Base-by-base conservation (phyloP, 1,140 invertebrate genomes). In the Neodiprion lecontei region DNA sequence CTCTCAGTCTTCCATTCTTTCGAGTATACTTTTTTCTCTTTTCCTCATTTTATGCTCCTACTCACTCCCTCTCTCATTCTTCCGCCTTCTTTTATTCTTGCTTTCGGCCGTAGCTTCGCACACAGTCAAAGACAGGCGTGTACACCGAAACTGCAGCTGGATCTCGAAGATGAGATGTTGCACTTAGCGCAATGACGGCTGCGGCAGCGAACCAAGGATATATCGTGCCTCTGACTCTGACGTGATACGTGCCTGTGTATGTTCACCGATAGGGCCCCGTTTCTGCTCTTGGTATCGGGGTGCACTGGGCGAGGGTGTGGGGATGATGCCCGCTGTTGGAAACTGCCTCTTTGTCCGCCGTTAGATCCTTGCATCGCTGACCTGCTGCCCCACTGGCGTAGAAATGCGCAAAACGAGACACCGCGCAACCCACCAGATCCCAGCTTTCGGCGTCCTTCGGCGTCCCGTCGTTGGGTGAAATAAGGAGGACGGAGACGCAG, bases 281-380 rank as follows among this genome's bases (percentile, higher is more conserved):
- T 10, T 48, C 28, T 61, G 53, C 53, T 61, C 53, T 61, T 61
- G 53, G 11, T 9, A 61, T 61, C n/a, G 11, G 11, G 53, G 53
- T 12, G 53, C 53, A 17, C 11, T 12, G n/a, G 4, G 53, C n/a
- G n/a, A 14, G 11, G 53, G 53, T 61, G 53, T 17, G 11, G 53
- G 53, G 53, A 61, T 12, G 53, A 9, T 61, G 53, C 9, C 53
- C 53, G 67, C 17, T 14, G 67, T 47, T 17, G 66, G 40, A 28
- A 79, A 81, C 77, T 77, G 78, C 81, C 78, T 81, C 80, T 81
- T 81, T 81, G 77, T 81, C 80, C 80, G 78, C 78, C 28, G 75
- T 50, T 48, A 76, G 74, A 79, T 79, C 78, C 78, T 81, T 74
- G 74, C 76, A 77, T 77, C 75, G 77, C 77, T 81, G 79, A 82